Base-by-base conservation (phyloP, 2,113 vertebrate species). In the Zosterops borbonicus region DNA sequence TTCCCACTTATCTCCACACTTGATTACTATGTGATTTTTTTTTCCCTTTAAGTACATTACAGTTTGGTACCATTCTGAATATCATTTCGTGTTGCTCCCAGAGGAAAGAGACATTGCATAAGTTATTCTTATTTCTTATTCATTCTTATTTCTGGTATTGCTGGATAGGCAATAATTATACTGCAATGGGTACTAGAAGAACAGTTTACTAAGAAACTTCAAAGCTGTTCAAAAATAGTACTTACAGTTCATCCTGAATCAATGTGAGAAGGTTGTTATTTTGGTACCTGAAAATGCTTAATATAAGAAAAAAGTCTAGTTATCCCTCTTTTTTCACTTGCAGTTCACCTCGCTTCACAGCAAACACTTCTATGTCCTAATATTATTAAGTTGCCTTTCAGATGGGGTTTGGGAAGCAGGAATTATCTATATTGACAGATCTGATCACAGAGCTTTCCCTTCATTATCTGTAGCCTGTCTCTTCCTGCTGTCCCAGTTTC, bases 101-200 rank as follows among this genome's bases (percentile, higher is more conserved):
- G 62, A 91, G 87, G 62, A 82, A 92, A 83, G 85, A 88, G 41
- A 33, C 68, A 79, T 63, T 76, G 58, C 41, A 37, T 63, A 74
- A 74, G 55, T 50, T 64, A 76, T 82, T 91, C 64, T 77, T 76
- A 56, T 92, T 96, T 93, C 80, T 94, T 24, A 49, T 49, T 49
- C 68, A 76, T 82, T 91, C 64, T 77, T 76, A 60, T 92, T 96
- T 93, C 80, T 94, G 74, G 65, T 91, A 74, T 79, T 95, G 58
- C 77, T 93, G 83, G 65, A 69, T 89, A 94, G 74, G 73, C n/a
- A 90, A 71, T 93, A 90, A 94, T 93, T 90, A 93, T 62, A 56
- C 20, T 53, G 52, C 65, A 85, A 91, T 58, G 8, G 83, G 65
- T 28, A 58, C 52, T 73, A 23, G 44, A 53, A 91, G 69, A 89